A percentile compares a stretch with the other conserved stretches of the same genome.
Evolutionary conservation across 2,797 vertebrate genomes (phyloP).

Genomic region (Neoniphon sammara): DNA sequence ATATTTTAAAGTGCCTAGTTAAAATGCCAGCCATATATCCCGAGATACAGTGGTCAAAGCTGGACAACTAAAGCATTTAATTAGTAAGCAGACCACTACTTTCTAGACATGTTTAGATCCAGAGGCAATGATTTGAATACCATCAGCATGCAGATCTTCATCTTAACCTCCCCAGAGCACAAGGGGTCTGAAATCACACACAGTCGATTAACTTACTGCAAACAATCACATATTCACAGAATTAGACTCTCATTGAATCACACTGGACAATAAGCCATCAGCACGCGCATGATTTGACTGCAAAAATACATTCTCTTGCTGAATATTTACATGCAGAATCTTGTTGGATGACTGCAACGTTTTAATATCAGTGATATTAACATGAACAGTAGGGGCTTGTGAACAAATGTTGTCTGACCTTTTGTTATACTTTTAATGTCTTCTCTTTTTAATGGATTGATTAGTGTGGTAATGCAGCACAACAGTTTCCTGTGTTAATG

Average conservation of each 20-base stretch:
- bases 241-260: not conserved
- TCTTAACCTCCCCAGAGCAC: constrained; percentile 42
- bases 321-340: no score
- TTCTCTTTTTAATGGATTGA: not conserved
- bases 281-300: not conserved
- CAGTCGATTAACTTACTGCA: constrained; percentile 2
- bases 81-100: constrained; percentile 42
- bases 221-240: constrained; percentile 1
- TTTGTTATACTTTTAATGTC: not conserved
- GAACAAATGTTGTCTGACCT: not conserved
- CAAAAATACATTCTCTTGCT: not conserved
- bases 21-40: constrained; percentile 50
- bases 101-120: constrained; percentile 44
- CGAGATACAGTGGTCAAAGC: constrained; percentile 24
- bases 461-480: not conserved
- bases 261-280: not conserved
- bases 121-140: constrained; percentile 42
- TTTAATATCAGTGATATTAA: no score
- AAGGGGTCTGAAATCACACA: constrained; percentile 15
- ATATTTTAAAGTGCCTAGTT: constrained; percentile 48
- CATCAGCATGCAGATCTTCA: constrained; percentile 37
- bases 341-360: no score
- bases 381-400: no score
- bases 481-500: not conserved
- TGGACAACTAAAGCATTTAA: constrained; percentile 58